These are phyloP conservation scores for Ormyrus thymus DNA, from an alignment of 2,888 invertebrate genomes.

Conservation along the genomic window DNA sequence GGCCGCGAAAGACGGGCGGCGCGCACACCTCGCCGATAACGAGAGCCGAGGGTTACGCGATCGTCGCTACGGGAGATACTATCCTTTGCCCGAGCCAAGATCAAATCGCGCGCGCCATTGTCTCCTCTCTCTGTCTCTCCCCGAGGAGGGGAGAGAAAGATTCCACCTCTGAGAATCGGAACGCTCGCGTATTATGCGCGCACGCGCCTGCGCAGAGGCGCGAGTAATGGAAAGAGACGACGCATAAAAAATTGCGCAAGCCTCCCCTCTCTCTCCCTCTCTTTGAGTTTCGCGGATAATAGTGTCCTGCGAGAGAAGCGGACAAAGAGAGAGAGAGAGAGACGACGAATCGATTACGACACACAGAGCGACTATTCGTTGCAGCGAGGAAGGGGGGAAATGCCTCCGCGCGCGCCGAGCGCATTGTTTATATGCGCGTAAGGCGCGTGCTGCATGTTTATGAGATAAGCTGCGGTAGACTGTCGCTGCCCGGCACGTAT, in stretches of 20 bases:
- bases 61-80: not conserved
- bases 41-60: conserved; percentile 15
- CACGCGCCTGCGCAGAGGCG: not conserved
- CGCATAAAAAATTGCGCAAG: conserved; percentile 44
- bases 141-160: not conserved
- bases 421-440: too few species aligned
- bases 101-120: conserved; percentile 36
- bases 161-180: conserved; percentile 66
- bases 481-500: too few species aligned
- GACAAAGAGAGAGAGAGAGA: not conserved
- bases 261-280: too few species aligned
- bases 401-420: too few species aligned
- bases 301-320: too few species aligned
- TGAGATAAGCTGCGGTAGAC: not conserved
- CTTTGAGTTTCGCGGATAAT: too few species aligned
- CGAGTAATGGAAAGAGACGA: conserved; percentile 2
- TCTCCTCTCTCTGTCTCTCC: not conserved
- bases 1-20: not conserved
- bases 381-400: not conserved
- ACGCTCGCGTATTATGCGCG: conserved; percentile 54
- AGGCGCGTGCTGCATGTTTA: too few species aligned
- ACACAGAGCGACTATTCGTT: conserved; percentile 14
- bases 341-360: conserved; percentile 42
- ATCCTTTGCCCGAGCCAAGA: conserved; percentile 20
- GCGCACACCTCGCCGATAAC: not conserved